Evolutionary conservation across 2,888 invertebrate genomes (phyloP).

Genomic region (Zootermopsis nevadensis): DNA sequence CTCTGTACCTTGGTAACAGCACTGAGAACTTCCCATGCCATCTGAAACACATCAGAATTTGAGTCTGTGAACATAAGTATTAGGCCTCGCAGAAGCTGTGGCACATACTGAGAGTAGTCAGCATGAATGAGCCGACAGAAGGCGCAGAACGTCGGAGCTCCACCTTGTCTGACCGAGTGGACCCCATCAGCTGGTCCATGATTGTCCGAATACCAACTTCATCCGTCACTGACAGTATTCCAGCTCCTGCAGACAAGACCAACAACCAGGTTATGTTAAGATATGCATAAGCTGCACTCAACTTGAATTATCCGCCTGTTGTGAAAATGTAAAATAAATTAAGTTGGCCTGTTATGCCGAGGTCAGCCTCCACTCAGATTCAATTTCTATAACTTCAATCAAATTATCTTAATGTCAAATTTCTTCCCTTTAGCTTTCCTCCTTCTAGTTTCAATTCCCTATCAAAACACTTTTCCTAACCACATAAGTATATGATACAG

Average conservation of each 20-base stretch:
- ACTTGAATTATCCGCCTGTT: no score
- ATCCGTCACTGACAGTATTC: conserved; percentile 94
- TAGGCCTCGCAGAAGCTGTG: conserved; percentile 87
- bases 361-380: no score
- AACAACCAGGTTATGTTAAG: not conserved
- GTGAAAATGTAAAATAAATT: no score
- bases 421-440: no score
- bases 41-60: conserved; percentile 83
- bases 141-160: conserved; percentile 83
- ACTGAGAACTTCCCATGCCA: conserved; percentile 92
- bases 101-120: conserved; percentile 87
- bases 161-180: conserved; percentile 73
- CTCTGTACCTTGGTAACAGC: conserved; percentile 81
- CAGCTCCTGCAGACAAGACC: conserved; percentile 71
- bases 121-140: conserved; percentile 92
- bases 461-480: no score
- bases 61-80: conserved; percentile 85
- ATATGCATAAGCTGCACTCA: no score
- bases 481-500: no score
- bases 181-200: conserved; percentile 86
- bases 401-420: no score
- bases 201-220: conserved; percentile 89
- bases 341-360: no score
- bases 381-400: no score
- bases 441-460: no score